Base-by-base conservation (phyloP, 2,797 vertebrate species). In the Peromyscus eremicus region DNA sequence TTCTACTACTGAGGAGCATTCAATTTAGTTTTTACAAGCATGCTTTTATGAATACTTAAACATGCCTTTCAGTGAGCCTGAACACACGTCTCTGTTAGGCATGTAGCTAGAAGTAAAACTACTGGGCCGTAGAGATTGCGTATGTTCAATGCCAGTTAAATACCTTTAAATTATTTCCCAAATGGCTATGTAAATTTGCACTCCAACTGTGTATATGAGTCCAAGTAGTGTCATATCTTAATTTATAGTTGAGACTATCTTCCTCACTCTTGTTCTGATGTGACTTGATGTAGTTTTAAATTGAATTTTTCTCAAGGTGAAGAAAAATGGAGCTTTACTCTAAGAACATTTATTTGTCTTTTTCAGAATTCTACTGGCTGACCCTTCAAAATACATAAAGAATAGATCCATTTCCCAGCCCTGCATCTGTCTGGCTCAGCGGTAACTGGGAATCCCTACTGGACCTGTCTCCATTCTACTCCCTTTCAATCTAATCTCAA, bases 231-330 rank as follows among this genome's bases (percentile, higher is more conserved):
- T 5, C 6, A 40, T 2, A n/a, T 82, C 21, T 40, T 89, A 37
- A 60, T 32, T 52, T 57, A 79, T n/a, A 43, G 2, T 71, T 91
- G 46, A 62, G 55, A n/a, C 77, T 10, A 82, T 75, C 57, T 83
- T 43, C 0, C 62, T 11, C 70, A 75, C 75, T 95, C 12, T 37
- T 86, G 21, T 70, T 89, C 6, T 87, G 2, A 19, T 40, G 37
- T 32, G 27, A 19, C 32, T 43, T 14, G 17, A 4, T 49, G 2
- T 37, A 57, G 19, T 71, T 76, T 85, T 93, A 57, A 86, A 82
- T 85, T 93, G 49, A 86, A 82, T 87, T 92, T 89, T 13, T 80
- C 21, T 83, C 93, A 81, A 40, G 91, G 84, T 68, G 37, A 89
- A 55, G 37, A 40, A 64, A 55, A n/a, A 52, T 84, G 12, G 62